Base-by-base conservation (phyloP, 2,113 vertebrate genomes). In the Pardalotus punctatus region DNA sequence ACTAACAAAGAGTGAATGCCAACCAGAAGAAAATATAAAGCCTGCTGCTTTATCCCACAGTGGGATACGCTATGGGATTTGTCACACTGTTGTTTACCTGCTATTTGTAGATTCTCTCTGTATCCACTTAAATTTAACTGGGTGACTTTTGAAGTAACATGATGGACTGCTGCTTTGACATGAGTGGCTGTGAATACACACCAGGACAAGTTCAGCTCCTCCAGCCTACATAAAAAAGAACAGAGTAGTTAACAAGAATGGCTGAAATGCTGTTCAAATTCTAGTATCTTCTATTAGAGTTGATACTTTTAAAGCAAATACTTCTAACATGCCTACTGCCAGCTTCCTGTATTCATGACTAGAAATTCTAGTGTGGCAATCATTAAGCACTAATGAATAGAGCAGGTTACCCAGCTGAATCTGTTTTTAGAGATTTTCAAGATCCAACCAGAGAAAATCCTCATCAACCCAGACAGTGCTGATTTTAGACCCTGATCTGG, bases 121-220 rank as follows among this genome's bases (percentile, higher is more conserved):
- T 99, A 99, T n/a, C 99, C 99, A 15, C 99, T 99, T 86, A 99
- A 97, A 96, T 99, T 99, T 71, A 99, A 97, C 33, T 98, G 98
- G 3, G 96, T 98, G 65, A 99, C n/a, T 8, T 91, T 95, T 31
- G 97, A 54, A 20, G 98, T 97, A 47, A 99, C 3, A 5, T 98
- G 94, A 5, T 10, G 91, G 4, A 99, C 98, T 3, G 98, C 97
- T 11, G 95, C 97, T 91, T 98, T 98, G 61, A 99, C 98, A 3
- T 99, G 99, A 10, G 97, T 78, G 5, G 84, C 96, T 67, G 90
- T 98, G 92, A 99, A 99, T 73, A 98, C 96, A 73, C 99, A 99
- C 99, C 99, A 99, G 5, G 99, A 99, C 50, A 99, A 93, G 79
- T 99, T 99, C 92, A 99, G 82, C 90, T 99, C 99, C 67, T 98